phyloP scores from a whole-genome alignment of 2,888 invertebrate genomes.

The Ganaspis brasiliensis region DNA sequence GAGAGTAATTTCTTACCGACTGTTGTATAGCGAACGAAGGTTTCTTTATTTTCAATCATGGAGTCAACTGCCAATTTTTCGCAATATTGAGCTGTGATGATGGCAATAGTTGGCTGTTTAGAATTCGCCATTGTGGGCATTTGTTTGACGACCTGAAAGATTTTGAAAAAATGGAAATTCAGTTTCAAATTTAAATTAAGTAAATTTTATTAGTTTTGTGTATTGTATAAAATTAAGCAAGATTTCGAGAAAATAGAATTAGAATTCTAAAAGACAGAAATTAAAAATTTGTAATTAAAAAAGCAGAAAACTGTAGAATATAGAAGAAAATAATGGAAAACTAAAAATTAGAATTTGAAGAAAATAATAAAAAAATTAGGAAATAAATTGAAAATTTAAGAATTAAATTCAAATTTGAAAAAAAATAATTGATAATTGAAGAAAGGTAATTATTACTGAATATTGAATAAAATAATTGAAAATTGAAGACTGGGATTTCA shows the following conservation, averaged over 20 bases:
- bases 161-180: neutral
- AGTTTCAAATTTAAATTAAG: neutral
- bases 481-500: too few relatives aligned
- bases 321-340: too few relatives aligned
- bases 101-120: conserved; percentile 98
- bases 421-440: too few relatives aligned
- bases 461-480: too few relatives aligned
- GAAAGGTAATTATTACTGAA: too few relatives aligned
- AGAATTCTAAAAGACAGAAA: neutral
- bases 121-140: conserved; percentile 95
- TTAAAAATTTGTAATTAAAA: neutral
- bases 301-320: too few relatives aligned
- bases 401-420: too few relatives aligned
- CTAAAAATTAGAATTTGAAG: too few relatives aligned
- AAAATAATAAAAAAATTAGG: too few relatives aligned
- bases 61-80: conserved; percentile 99
- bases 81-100: conserved; percentile 97
- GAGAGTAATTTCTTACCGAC: conserved; percentile 92
- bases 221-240: too few relatives aligned
- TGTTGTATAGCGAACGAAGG: conserved; percentile 97
- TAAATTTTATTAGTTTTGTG: neutral
- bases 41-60: conserved; percentile 98
- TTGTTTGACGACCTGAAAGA: conserved; percentile 91
- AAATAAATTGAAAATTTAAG: too few relatives aligned
- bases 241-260: too few relatives aligned